Evolutionary conservation across 2,888 invertebrate genomes (phyloP), one percentile per base, ranked within the genome.

Genomic region (Bimastos eiseni): DNA sequence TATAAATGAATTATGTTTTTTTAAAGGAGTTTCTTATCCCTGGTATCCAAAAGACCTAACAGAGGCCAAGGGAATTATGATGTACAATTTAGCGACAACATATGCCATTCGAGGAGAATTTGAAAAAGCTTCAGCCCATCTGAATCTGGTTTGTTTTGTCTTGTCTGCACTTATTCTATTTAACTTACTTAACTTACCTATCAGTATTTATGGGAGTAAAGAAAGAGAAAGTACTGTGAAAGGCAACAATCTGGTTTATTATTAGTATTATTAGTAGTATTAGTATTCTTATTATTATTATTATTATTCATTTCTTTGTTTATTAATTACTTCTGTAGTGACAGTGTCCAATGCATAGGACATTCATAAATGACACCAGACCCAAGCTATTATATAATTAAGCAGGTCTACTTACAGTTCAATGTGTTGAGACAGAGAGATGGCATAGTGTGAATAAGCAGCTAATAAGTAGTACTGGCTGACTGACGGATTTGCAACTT

Each of bases 61-160:
- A 49, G 96, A 96, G 33, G 97, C 97, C 0, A 96, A 96, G 93
- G 96, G 97, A n/a, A 96, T 97, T 41, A 96, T 97, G 93, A 96
- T 97, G 92, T 97, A 97, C 93, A 97, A 97, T 95, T 96, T 97
- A 92, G 97, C 97, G 13, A 97, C 97, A 4, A 97, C 97, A 19
- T 96, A 97, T 94, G 96, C 97, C 30, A 96, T 97, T 88, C 96
- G 97, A 91, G 97, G 97, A 8, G 97, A 97, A 94, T 96, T 96
- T 88, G 97, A 97, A 92, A 97, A 97, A 94, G 96, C 96, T 49
- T 92, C 93, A 90, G 91, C 92, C 33, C 93, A 94, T 91, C 93
- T 95, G 11, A 83, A 70, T 17, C 83, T 86, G 89, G 90, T 89
- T 86, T 34, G 84, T 41, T 37, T 6, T n/a, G 4, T n/a, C 70